phyloP scores from a whole-genome alignment of 2,888 invertebrate genomes.

The Euclidia mi region DNA sequence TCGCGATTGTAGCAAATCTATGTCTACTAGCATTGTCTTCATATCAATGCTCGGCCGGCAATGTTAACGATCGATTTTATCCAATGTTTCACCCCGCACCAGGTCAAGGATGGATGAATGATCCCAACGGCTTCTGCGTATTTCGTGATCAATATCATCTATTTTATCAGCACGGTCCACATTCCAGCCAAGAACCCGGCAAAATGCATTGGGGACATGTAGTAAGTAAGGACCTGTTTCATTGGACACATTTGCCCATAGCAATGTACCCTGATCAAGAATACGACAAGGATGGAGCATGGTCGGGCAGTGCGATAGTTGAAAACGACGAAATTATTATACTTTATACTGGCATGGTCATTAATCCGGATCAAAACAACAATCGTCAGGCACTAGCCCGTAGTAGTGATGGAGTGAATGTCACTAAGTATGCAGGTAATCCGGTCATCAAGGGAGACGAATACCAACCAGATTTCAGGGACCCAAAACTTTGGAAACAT shows the following conservation, averaged over 20 bases:
- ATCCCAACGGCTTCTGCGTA: slow-evolving; percentile 87
- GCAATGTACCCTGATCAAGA: slow-evolving; percentile 81
- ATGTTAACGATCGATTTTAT: slow-evolving; percentile 60
- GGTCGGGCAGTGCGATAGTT: slow-evolving; percentile 85
- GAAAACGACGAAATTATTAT: slow-evolving; percentile 74
- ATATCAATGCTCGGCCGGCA: slow-evolving; percentile 43
- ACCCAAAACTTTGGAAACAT: slow-evolving; percentile 86
- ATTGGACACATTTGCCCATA: slow-evolving; percentile 83
- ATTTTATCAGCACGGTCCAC: slow-evolving; percentile 87
- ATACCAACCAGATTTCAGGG: slow-evolving; percentile 80
- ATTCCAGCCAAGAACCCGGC: slow-evolving; percentile 70
- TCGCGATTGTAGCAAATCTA: slow-evolving; percentile 43
- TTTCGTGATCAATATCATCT: slow-evolving; percentile 80
- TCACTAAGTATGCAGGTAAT: slow-evolving; percentile 73
- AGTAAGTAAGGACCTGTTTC: slow-evolving; percentile 78
- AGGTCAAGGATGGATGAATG: slow-evolving; percentile 87
- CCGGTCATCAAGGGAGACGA: slow-evolving; percentile 72
- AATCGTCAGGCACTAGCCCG: slow-evolving; percentile 76
- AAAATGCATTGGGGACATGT: slow-evolving; percentile 88
- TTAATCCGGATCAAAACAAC: slow-evolving; percentile 58
- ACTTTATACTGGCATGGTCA: slow-evolving; percentile 80
- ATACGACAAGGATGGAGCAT: slow-evolving; percentile 79
- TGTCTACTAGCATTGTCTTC: slow-evolving; percentile 53
- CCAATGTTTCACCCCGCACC: slow-evolving; percentile 78
- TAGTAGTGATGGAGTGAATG: slow-evolving; percentile 73